Base-by-base conservation (phyloP, 2,797 vertebrate genomes). In the Siniperca undulata region DNA sequence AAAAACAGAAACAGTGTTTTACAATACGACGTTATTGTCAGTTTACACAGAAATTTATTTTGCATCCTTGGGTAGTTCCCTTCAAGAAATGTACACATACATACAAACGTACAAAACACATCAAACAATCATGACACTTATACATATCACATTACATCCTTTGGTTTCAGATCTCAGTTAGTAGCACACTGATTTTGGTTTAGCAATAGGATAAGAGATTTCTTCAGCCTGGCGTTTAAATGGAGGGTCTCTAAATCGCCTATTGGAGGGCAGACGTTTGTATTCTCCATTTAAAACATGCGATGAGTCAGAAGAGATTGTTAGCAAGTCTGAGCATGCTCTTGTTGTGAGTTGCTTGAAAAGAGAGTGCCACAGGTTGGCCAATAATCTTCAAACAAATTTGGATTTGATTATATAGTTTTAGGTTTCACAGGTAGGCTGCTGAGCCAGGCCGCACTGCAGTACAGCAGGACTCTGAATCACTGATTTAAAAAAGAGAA, bases 241-340 rank as follows among this genome's bases (percentile, higher is more conserved):
- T 55, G 27, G 11, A 6, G n/a, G 16, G 2, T 36, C 22, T 42
- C 3, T 13, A 7, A 40, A 53, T 17, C 8, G 22, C 22, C 16
- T 27, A 53, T 12, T n/a, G 61, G 38, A 62, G 20, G 17, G 17
- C 24, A 67, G 27, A 66, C 2, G 46, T 38, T 73, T 5, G 10
- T 38, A 4, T 52, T 62, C 58, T 62, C 3, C 5, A 20, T 66
- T 46, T 56, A 66, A 17, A 40, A n/a, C 7, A 60, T 24, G 14
- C 4, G 11, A 66, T 19, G 46, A 40, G 56, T 60, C 70, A 42
- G 46, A 34, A 19, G 64, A 69, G 48, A 36, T 68, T 52, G 27
- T 36, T 60, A 11, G 34, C 19, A 53, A 68, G 55, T 44, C 65
- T 61, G 65, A 60, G 44, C 40, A 17, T 73, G 52, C 30, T 69